Percentiles rank a stretch among this genome's conserved stretches.
These are phyloP conservation scores for Apodemia zela DNA, from an alignment of 2,888 invertebrate species.

Conservation along the genomic window DNA sequence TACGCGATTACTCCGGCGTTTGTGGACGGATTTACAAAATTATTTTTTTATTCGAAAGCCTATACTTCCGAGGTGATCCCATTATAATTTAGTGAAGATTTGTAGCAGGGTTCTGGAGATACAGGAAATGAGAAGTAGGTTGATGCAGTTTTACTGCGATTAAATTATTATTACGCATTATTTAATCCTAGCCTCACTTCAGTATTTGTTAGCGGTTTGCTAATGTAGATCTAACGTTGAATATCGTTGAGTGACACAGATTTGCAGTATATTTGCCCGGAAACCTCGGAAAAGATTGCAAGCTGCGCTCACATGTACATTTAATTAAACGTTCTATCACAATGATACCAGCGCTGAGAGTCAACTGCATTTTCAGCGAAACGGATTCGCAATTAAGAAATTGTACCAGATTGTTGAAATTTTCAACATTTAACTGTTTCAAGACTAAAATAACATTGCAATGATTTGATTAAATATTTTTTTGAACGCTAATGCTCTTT, in stretches of 20 bases:
- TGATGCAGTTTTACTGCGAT: no score
- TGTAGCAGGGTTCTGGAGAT: no score
- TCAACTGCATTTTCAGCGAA: not conserved
- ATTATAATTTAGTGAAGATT: no score
- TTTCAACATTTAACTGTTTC: not conserved
- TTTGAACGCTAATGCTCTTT: no score
- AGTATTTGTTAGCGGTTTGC: no score
- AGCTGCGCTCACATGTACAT: conserved; percentile 4
- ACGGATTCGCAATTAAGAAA: conserved; percentile 3
- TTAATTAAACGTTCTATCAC: conserved; percentile 11
- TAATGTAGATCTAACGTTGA: not conserved
- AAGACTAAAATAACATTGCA: not conserved
- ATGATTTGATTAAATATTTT: not conserved
- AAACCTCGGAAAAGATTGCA: conserved; percentile 10
- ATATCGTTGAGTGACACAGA: conserved; percentile 1
- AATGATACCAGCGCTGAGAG: not conserved
- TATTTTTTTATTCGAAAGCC: no score
- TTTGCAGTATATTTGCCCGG: not conserved
- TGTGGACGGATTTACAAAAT: no score
- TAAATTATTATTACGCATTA: no score
- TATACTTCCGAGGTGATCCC: no score
- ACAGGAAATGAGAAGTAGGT: no score
- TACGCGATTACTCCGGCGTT: no score
- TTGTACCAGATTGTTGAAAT: conserved; percentile 10
- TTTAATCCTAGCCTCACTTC: no score